Base-by-base conservation (phyloP, 53 echinoderm and acorn worm species). In the Stichopus horrens region DNA sequence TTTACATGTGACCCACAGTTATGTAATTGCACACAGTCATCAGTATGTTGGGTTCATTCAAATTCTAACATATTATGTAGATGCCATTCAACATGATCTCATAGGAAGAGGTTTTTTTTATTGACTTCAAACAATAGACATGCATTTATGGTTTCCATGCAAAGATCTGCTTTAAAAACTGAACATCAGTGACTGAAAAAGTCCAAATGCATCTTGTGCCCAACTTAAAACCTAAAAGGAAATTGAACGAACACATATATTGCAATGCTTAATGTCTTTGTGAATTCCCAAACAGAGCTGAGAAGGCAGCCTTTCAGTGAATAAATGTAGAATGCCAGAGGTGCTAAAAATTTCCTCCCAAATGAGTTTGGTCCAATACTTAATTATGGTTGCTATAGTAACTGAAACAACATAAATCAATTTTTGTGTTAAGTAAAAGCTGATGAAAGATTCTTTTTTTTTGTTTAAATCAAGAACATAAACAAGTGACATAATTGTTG, bases 341-440 rank as follows among this genome's bases (percentile, higher is more conserved):
- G 77, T 77, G 77, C 53, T 51, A 51, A 77, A 51, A 77, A 53
- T 53, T 77, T 77, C 18, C 18, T 53, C 53, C 52, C 53, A 16
- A 77, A 77, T 52, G 52, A 51, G 23, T 77, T 11, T 7, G 5
- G 53, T 53, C 54, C 63, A 53, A 53, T 18, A 77, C 54, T 77
- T 77, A 51, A 77, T 77, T 77, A 77, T 77, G 52, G 77, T 77
- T 77, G 23, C 20, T 55, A 79, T 79, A 16, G 79, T 79, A 79
- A 79, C 79, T 16, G 14, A 53, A 79, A 16, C 79, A 79, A 79
- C 79, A 79, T 52, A 79, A 79, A 79, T 55, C 55, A 79, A 54
- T 55, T 79, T 55, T 55, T 8, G 7, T 5, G 79, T 79, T 79
- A 79, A 79, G n/a, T 79, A 63, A 0, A 63, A 63, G 16, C 11